These are phyloP conservation scores for Chelon labrosus DNA, from an alignment of 2,797 vertebrate genomes.

Conservation along the genomic window DNA sequence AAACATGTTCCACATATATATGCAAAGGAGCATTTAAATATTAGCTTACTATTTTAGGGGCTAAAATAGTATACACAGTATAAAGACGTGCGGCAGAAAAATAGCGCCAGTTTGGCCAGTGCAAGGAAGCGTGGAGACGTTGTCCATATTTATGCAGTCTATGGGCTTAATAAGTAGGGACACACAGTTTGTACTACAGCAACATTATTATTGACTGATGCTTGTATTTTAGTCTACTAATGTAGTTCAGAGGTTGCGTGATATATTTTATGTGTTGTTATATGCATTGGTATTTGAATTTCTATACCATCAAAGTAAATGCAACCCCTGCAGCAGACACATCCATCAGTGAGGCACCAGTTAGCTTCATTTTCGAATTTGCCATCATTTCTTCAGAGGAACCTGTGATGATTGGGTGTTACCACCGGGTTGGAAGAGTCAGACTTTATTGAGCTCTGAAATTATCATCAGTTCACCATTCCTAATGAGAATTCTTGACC, in stretches of 20 bases:
- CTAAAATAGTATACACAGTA: too few relatives aligned
- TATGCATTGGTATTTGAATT: not conserved
- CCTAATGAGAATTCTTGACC: too few relatives aligned
- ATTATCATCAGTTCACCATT: not conserved
- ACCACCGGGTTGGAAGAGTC: not conserved
- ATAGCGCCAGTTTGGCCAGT: too few relatives aligned
- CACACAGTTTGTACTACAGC: not conserved
- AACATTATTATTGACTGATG: not conserved
- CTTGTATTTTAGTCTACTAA: not conserved
- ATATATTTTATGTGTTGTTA: not conserved
- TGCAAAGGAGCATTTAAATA: slow-evolving; percentile 13
- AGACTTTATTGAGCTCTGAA: not conserved
- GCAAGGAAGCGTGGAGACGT: too few relatives aligned
- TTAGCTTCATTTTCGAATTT: not conserved
- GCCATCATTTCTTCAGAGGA: not conserved
- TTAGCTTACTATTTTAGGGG: not conserved
- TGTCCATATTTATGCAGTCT: too few relatives aligned
- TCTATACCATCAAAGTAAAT: not conserved
- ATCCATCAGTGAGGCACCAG: not conserved
- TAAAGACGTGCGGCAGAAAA: too few relatives aligned
- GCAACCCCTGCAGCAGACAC: not conserved
- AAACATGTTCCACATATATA: slow-evolving; percentile 2
- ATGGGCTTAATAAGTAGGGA: not conserved
- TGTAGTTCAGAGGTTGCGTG: not conserved
- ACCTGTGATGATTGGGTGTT: not conserved